phyloP scores from a whole-genome alignment of 2,797 vertebrate genomes.

The Myripristis jacobus region DNA sequence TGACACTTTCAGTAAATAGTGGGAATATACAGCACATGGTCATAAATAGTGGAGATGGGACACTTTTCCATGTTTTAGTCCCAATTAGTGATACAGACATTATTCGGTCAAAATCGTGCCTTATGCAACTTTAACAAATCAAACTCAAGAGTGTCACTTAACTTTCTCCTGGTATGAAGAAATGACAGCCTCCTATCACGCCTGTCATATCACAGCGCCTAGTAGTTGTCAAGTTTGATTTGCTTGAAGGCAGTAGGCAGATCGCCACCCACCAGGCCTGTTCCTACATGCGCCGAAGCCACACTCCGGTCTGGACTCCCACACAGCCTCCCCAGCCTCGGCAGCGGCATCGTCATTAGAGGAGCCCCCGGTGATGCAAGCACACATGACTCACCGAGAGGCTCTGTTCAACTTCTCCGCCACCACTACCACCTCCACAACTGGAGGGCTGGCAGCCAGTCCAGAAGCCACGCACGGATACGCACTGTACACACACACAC shows the following conservation, averaged over 20 bases:
- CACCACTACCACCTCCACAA: constrained; percentile 60
- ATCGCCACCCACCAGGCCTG: constrained; percentile 39
- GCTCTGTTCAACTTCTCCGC: constrained; percentile 31
- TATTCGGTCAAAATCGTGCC: too few species aligned
- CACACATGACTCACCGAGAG: constrained; percentile 67
- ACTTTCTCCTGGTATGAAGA: background rate
- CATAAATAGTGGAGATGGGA: too few species aligned
- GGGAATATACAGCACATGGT: too few species aligned
- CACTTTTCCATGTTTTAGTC: too few species aligned
- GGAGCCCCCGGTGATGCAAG: constrained; percentile 51
- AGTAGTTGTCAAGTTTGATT: constrained; percentile 5
- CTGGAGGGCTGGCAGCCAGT: constrained; percentile 12
- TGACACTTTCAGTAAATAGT: too few species aligned
- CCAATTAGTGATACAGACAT: too few species aligned
- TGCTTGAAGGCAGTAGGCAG: constrained; percentile 30
- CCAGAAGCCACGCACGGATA: constrained; percentile 7
- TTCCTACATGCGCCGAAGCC: constrained; percentile 47
- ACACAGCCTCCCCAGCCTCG: constrained; percentile 50
- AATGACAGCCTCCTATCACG: background rate
- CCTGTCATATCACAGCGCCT: background rate
- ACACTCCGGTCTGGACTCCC: constrained; percentile 60
- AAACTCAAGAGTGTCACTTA: background rate
- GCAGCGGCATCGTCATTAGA: constrained; percentile 48
- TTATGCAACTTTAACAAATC: background rate
- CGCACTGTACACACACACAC: constrained; percentile 1